Evolutionary conservation across 1,140 invertebrate species (phyloP).

Genomic region (Sogatella furcifera): DNA sequence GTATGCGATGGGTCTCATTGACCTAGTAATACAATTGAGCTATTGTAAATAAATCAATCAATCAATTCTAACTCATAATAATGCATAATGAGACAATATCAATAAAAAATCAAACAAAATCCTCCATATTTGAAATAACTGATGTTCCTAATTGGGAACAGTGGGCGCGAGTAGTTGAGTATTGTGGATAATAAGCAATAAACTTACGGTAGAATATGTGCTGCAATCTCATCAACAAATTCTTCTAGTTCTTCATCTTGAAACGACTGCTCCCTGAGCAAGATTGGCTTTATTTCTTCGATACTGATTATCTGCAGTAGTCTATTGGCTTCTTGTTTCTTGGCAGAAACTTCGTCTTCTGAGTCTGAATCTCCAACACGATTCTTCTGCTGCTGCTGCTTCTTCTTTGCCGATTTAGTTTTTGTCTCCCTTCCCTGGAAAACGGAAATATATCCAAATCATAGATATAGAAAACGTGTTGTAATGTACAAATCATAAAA

Average conservation of each 20-base stretch:
- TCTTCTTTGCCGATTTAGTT: conserved; percentile 79
- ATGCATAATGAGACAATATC: too few relatives aligned
- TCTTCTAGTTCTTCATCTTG: conserved; percentile 34
- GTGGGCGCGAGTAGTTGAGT: too few relatives aligned
- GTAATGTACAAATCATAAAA: too few relatives aligned
- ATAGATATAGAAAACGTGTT: not conserved
- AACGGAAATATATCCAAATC: not conserved
- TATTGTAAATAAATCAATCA: too few relatives aligned
- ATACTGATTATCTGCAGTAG: conserved; percentile 46
- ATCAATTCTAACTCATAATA: too few relatives aligned
- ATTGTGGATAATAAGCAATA: not conserved
- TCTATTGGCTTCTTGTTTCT: conserved; percentile 31
- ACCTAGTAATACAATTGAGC: too few relatives aligned
- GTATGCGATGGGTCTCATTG: too few relatives aligned
- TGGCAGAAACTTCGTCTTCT: conserved; percentile 38
- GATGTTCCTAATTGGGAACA: too few relatives aligned
- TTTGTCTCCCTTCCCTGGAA: conserved; percentile 79
- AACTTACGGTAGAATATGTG: conserved; percentile 45
- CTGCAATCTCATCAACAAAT: conserved; percentile 34
- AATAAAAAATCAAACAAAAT: too few relatives aligned
- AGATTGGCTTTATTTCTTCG: conserved; percentile 54
- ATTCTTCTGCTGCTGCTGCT: conserved; percentile 41
- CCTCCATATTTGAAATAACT: too few relatives aligned
- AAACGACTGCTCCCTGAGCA: conserved; percentile 43
- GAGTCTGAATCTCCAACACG: conserved; percentile 43